These are phyloP conservation scores for Zootoca vivipara DNA, from an alignment of 2,113 vertebrate genomes.

Conservation along the genomic window DNA sequence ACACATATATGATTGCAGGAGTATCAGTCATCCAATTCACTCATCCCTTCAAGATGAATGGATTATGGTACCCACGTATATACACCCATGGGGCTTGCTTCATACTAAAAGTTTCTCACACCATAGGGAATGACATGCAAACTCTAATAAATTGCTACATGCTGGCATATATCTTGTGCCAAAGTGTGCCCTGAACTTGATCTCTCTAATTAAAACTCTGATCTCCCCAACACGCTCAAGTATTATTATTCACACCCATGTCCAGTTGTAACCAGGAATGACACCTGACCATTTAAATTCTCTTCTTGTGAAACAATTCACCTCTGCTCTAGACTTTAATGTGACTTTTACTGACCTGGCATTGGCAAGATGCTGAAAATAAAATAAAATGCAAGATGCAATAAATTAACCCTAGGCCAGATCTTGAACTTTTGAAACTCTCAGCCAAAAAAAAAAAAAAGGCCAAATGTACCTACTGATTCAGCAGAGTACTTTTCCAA, in stretches of 20 bases:
- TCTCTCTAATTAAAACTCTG: not conserved
- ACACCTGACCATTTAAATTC: not conserved
- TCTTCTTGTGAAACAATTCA: not conserved
- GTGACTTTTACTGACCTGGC: not conserved
- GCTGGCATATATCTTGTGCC: no score
- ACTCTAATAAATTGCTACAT: not conserved
- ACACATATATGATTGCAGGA: not conserved
- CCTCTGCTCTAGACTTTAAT: not conserved
- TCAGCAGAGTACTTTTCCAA: slow-evolving; percentile 2
- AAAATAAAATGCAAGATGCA: not conserved
- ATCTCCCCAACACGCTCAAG: not conserved
- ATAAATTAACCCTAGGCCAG: not conserved
- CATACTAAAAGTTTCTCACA: not conserved
- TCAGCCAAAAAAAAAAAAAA: not conserved
- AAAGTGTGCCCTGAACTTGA: no score
- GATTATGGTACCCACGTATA: not conserved
- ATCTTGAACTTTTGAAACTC: slow-evolving; percentile 8
- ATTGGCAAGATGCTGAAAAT: not conserved
- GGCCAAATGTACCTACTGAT: not conserved
- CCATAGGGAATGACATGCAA: not conserved
- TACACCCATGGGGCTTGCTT: not conserved
- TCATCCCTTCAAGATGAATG: not conserved
- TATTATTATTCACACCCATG: not conserved
- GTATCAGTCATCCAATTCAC: not conserved
- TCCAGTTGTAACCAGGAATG: not conserved